phyloP scores from a whole-genome alignment of 2,888 invertebrate species.

The Cheilosia urbana region DNA sequence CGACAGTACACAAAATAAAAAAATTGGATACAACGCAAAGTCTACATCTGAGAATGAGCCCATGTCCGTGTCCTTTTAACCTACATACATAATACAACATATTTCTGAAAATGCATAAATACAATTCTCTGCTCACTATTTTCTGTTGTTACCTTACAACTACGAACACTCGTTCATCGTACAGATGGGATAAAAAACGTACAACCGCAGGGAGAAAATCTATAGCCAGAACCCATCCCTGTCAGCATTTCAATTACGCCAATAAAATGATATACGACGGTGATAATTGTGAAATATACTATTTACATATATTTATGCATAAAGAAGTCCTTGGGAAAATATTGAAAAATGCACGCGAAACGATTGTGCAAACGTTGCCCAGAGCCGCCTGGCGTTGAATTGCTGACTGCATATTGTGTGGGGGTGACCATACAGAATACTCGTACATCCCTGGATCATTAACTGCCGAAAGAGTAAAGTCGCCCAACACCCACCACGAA shows the following conservation, averaged over 20 bases:
- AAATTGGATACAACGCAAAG: conserved; percentile 44
- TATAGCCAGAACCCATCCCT: not conserved
- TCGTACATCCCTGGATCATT: conserved; percentile 21
- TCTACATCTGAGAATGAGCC: conserved; percentile 54
- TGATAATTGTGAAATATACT: conserved; percentile 40
- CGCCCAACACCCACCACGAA: not conserved
- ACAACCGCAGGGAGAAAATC: not conserved
- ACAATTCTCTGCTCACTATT: conserved; percentile 10
- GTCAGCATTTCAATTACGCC: conserved; percentile 37
- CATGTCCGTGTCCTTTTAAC: conserved; percentile 70
- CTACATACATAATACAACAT: conserved; percentile 53
- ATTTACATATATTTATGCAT: not conserved
- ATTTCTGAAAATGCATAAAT: conserved; percentile 28
- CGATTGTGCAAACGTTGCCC: conserved; percentile 11
- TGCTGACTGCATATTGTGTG: conserved; percentile 23
- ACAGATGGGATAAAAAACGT: not conserved
- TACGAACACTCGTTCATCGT: not conserved
- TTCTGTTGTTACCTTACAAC: conserved; percentile 2
- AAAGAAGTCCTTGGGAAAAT: not conserved
- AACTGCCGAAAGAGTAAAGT: conserved; percentile 1
- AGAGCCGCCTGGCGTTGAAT: not conserved
- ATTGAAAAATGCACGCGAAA: conserved; percentile 33
- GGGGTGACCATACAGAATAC: not conserved
- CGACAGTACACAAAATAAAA: conserved; percentile 15
- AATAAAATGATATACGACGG: conserved; percentile 24